Conservation (phyloP, 2,888 invertebrate genomes). For the Cataglyphis altisquamis region DNA sequence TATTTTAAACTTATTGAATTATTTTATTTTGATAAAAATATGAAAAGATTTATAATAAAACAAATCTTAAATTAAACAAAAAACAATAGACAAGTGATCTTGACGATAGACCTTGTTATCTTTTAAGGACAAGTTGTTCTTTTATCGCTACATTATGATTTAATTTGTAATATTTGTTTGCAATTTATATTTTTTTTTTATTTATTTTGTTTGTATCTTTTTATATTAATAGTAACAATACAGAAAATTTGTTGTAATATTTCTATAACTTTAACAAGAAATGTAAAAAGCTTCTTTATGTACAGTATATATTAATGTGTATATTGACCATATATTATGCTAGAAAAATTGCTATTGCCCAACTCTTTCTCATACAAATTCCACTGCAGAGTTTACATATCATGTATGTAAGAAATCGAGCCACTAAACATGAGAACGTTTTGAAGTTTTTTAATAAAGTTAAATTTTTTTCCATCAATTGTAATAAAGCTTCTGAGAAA, state of each 20-base stretch:
- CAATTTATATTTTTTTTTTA: too few species aligned
- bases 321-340: background rate
- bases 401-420: background rate
- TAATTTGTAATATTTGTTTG: too few species aligned
- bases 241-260: background rate
- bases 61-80: too few species aligned
- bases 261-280: background rate
- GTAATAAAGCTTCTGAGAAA: too few species aligned
- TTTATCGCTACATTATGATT: too few species aligned
- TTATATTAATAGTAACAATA: too few species aligned
- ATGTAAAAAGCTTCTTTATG: background rate
- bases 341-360: background rate
- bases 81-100: too few species aligned
- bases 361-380: background rate
- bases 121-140: too few species aligned
- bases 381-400: background rate
- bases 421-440: slow-evolving; percentile 19
- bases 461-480: background rate
- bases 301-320: too few species aligned
- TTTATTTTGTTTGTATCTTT: too few species aligned
- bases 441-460: slow-evolving; percentile 7
- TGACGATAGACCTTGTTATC: too few species aligned
- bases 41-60: too few species aligned
- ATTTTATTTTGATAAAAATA: background rate
- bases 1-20: background rate